Evolutionary conservation across 2,113 vertebrate species (phyloP), one percentile per base, ranked within the genome.

Genomic region (Cyprinodon brontotheroides): DNA sequence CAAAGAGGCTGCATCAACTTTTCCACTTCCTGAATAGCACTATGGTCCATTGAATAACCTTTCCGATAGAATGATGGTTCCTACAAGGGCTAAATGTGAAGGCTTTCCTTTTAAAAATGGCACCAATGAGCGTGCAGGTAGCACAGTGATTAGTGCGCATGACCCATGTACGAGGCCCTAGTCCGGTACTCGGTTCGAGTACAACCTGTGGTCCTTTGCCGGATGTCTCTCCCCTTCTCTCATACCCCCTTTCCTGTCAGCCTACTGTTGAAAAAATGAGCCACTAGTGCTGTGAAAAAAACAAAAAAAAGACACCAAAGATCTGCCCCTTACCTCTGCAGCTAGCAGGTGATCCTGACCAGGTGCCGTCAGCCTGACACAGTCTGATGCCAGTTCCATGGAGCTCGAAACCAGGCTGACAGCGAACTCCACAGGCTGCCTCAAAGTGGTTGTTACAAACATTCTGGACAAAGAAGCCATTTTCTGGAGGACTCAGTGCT

Each of bases 391-490:
- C 93, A 65, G 94, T 96, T 80, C 98, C 97, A 80, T 97, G 93
- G 0, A 98, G 95, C 84, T 98, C 96, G 90, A 95, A 98, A 36
- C 97, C 98, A 1, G 94, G 89, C 87, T 94, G 93, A 84, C 98
- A 99, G 11, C 95, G 94, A 61, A 98, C 94, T 14, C 98, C 98
- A 17, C 98, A 99, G 22, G 98, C 97, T 15, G 97, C 95, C 5
- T 99, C 96, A 62, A 96, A 99, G 83, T 96, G 95, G 91, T 96
- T 98, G 90, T 97, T 97, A 74, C 98, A 99, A 50, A 95, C 90
- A 61, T 98, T 97, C 83, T 98, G 97, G 87, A 98, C 90, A 82
- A 99, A 99, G 89, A 96, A 96, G 76, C 97, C 97, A 48, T 98
- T 96, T 92, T 96, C 95, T 77, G 97, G 98, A 17, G 97, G 95